phyloP scores from a whole-genome alignment of 2,113 vertebrate species.

The Anas platyrhynchos region DNA sequence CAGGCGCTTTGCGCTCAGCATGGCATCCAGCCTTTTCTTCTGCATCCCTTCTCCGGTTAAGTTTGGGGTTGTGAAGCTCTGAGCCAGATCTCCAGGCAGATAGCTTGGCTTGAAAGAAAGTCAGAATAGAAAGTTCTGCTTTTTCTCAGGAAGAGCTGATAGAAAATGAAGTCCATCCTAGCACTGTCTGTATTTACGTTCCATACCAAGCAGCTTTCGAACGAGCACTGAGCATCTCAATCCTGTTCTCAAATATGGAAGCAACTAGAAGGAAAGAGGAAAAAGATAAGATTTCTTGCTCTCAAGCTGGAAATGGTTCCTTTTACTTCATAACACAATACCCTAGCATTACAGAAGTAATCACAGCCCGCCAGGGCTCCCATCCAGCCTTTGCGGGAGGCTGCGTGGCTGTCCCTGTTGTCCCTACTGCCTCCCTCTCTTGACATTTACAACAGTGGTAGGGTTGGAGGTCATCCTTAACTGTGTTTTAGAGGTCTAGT shows the following conservation, averaged over 20 bases:
- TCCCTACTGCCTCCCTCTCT: accelerated
- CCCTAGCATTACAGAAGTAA: background rate
- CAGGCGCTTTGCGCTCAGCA: background rate
- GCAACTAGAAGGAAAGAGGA: background rate
- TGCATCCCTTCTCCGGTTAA: background rate
- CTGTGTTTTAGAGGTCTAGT: background rate
- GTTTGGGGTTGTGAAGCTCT: background rate
- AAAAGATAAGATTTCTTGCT: background rate
- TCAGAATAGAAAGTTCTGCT: background rate
- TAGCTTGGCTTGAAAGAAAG: background rate
- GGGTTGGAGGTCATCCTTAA: background rate
- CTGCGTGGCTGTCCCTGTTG: background rate
- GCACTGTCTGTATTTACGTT: background rate
- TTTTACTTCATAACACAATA: slow-evolving; percentile 12
- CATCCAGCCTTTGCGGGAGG: background rate
- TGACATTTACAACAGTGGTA: background rate
- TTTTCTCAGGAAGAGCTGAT: background rate
- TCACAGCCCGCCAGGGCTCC: slow-evolving; percentile 21
- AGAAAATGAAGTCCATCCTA: background rate
- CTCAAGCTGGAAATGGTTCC: background rate
- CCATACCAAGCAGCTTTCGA: background rate
- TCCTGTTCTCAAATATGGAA: background rate
- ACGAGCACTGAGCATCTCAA: accelerated
- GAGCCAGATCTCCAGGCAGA: background rate
- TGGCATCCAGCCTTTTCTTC: background rate